These are phyloP conservation scores for Tetranychus piercei DNA, from an alignment of 2,888 invertebrate species.

Conservation along the genomic window DNA sequence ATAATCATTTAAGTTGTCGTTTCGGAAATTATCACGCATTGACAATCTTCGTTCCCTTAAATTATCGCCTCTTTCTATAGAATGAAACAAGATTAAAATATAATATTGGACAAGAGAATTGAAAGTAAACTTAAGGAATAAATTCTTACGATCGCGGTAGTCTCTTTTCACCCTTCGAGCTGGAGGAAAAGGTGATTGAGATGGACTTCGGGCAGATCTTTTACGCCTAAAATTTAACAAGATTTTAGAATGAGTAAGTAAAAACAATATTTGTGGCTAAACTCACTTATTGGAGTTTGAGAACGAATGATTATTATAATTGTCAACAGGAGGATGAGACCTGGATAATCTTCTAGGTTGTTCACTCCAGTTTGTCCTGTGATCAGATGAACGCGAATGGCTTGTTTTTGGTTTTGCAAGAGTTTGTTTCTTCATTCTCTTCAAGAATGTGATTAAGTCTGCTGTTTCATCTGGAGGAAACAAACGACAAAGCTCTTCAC, in stretches of 20 bases:
- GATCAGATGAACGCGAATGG: conserved; percentile 1
- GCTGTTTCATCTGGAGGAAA: conserved; percentile 79
- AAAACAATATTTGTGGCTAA: neutral
- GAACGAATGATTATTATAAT: neutral
- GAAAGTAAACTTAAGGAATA: neutral
- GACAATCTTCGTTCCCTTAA: neutral
- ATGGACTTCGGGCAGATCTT: conserved; percentile 8
- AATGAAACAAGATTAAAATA: neutral
- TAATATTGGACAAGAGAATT: neutral
- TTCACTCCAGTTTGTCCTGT: neutral
- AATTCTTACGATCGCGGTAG: conserved; percentile 4
- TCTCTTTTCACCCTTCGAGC: neutral
- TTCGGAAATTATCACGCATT: neutral
- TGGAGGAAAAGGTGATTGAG: neutral
- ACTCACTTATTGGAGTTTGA: neutral
- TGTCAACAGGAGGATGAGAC: neutral
- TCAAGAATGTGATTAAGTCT: conserved; percentile 66
- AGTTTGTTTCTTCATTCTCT: conserved; percentile 31
- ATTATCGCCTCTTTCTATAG: neutral
- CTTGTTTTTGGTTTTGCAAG: conserved; percentile 14
- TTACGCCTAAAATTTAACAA: neutral
- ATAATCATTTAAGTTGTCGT: neutral
- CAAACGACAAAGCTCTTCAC: conserved; percentile 75
- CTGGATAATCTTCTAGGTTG: neutral
- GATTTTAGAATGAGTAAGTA: neutral